A percentile compares a stretch with the other conserved stretches of the same genome.
Evolutionary conservation across 2,888 invertebrate species (phyloP).

Genomic region (Fragum sueziense): DNA sequence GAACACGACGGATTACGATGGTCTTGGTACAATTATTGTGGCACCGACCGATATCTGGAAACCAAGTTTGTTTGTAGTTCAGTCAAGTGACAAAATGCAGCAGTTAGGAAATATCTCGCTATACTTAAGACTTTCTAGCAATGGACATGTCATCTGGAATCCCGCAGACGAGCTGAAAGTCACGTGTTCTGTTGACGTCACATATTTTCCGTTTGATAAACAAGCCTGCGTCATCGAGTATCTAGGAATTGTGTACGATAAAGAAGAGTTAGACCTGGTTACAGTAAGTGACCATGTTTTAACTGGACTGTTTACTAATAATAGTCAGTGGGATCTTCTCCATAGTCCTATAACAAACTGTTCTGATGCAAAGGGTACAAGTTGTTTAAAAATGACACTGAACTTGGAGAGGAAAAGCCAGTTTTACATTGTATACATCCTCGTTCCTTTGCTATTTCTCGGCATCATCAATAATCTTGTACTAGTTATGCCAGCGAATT

Average conservation of each 20-base stretch:
- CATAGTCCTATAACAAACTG: background rate
- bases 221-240: conserved; percentile 43
- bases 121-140: conserved; percentile 9
- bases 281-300: background rate
- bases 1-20: conserved; percentile 1
- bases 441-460: conserved; percentile 46
- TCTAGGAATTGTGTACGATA: background rate
- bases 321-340: conserved; percentile 41
- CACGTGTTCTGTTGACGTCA: conserved; percentile 50
- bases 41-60: conserved; percentile 39
- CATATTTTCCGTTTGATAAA: conserved; percentile 53
- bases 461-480: conserved; percentile 43
- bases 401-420: conserved; percentile 37
- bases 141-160: conserved; percentile 38
- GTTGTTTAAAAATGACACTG: conserved; percentile 20
- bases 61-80: conserved; percentile 32
- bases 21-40: conserved; percentile 18
- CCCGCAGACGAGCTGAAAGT: conserved; percentile 30
- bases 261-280: conserved; percentile 6
- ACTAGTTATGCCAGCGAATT: conserved; percentile 43
- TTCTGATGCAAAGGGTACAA: background rate
- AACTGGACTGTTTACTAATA: background rate
- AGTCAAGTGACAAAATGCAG: conserved; percentile 27
- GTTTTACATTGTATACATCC: conserved; percentile 41
- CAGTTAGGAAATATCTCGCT: conserved; percentile 31